These are phyloP conservation scores for Altica lythri DNA, from an alignment of 2,888 invertebrate species.

Conservation along the genomic window DNA sequence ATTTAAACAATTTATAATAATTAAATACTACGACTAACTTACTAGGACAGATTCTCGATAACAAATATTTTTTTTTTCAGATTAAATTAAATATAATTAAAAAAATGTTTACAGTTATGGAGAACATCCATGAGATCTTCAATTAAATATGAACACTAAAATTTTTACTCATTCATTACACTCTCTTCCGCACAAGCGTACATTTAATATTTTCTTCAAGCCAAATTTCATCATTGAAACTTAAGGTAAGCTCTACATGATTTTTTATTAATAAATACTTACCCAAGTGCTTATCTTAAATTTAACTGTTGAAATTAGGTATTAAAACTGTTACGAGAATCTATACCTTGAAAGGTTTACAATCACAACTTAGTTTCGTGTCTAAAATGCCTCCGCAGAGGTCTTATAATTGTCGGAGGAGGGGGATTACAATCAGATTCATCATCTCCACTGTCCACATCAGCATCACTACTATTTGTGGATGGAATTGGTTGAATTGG, in stretches of 20 bases:
- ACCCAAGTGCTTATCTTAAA: too few species aligned
- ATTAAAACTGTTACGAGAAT: constrained; percentile 2
- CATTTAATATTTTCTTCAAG: too few species aligned
- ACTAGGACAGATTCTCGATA: constrained; percentile 12
- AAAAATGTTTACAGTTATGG: too few species aligned
- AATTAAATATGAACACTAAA: too few species aligned
- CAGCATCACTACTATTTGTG: constrained; percentile 81
- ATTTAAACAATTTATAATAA: constrained; percentile 18
- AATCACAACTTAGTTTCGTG: constrained; percentile 66
- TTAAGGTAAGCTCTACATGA: too few species aligned
- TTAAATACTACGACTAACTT: constrained; percentile 16
- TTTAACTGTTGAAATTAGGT: too few species aligned
- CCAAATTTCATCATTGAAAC: too few species aligned
- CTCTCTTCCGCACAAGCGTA: too few species aligned
- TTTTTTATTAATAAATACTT: too few species aligned
- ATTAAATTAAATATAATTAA: too few species aligned
- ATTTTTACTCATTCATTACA: too few species aligned
- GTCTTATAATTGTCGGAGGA: constrained; percentile 53
- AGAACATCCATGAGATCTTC: too few species aligned
- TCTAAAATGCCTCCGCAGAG: constrained; percentile 58
- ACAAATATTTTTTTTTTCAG: background rate
- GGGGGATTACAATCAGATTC: constrained; percentile 56
- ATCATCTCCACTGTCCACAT: constrained; percentile 82
- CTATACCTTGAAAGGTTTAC: constrained; percentile 1
- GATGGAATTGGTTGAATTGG: constrained; percentile 74